A percentile compares a stretch with the other conserved stretches of the same genome.
These are phyloP conservation scores for Aphodius sticticus DNA, from an alignment of 2,888 invertebrate species.

Conservation along the genomic window DNA sequence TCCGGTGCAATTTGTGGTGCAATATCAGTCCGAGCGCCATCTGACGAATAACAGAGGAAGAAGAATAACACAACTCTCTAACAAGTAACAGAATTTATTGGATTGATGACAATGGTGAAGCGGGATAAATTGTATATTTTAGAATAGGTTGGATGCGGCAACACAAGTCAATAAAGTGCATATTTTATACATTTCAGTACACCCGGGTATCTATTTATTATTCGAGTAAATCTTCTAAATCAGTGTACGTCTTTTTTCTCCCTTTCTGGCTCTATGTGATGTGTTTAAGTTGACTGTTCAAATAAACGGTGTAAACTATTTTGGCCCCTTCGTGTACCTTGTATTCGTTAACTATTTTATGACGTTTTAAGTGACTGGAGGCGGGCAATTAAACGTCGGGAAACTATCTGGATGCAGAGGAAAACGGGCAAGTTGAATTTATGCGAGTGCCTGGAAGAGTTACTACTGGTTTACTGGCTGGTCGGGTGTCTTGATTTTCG, in stretches of 20 bases:
- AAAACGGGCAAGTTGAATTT: slow-evolving; percentile 16
- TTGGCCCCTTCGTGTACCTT: slow-evolving; percentile 16
- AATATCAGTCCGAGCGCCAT: background rate
- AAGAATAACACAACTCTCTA: background rate
- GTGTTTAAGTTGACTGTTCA: slow-evolving; percentile 9
- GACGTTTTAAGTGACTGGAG: slow-evolving; percentile 37
- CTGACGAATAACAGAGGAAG: slow-evolving; percentile 4
- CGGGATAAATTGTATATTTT: slow-evolving; percentile 10
- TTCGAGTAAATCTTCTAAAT: slow-evolving; percentile 19
- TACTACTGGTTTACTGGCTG: slow-evolving; percentile 9
- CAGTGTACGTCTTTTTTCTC: background rate
- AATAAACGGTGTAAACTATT: slow-evolving; percentile 20
- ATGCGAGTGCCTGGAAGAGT: slow-evolving; percentile 19
- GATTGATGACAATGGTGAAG: slow-evolving; percentile 13
- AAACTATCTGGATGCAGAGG: slow-evolving; percentile 18
- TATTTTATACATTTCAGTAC: slow-evolving; percentile 32
- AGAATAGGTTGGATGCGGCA: slow-evolving; percentile 12
- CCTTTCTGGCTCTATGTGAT: slow-evolving; percentile 15
- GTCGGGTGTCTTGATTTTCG: background rate
- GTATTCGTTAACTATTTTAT: slow-evolving; percentile 36
- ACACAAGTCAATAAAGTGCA: slow-evolving; percentile 33
- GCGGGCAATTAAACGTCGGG: slow-evolving; percentile 30
- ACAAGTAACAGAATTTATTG: slow-evolving; percentile 11
- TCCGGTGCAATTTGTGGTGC: background rate
- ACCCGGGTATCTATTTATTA: no score